Conservation (phyloP, 2,888 invertebrate genomes). For the Drosophila diplacantha region DNA sequence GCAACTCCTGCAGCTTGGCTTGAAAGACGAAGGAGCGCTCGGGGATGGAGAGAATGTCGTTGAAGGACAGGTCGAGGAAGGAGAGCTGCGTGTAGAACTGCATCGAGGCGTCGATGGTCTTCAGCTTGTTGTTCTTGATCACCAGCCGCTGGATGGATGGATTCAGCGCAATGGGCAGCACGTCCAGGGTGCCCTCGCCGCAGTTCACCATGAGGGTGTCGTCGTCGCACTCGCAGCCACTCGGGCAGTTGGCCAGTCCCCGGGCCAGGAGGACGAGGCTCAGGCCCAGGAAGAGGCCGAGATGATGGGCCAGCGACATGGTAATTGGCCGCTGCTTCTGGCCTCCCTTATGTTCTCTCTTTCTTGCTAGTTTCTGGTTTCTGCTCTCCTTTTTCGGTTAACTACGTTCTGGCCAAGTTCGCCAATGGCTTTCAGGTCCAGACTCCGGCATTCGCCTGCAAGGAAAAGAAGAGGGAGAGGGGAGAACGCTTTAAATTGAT, state of each 20-base stretch:
- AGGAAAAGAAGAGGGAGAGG: constrained; percentile 19
- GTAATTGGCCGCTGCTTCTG: constrained; percentile 59
- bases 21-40: constrained; percentile 88
- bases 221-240: constrained; percentile 92
- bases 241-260: constrained; percentile 87
- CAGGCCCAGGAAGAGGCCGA: constrained; percentile 21
- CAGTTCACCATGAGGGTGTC: constrained; percentile 92
- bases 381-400: constrained; percentile 46
- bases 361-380: constrained; percentile 11
- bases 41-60: constrained; percentile 90
- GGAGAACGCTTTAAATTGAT: constrained; percentile 66
- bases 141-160: constrained; percentile 92
- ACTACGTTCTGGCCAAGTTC: constrained; percentile 69
- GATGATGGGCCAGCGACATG: constrained; percentile 47
- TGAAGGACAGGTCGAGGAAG: constrained; percentile 89
- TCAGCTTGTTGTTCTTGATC: constrained; percentile 90
- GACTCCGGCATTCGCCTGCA: constrained; percentile 71
- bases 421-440: constrained; percentile 64
- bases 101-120: constrained; percentile 92
- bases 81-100: constrained; percentile 92
- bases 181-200: constrained; percentile 90
- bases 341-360: constrained; percentile 10
- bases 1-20: constrained; percentile 88
- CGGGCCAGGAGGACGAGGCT: constrained; percentile 45
- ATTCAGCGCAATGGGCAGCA: constrained; percentile 93